Base-by-base conservation (phyloP, 2,888 invertebrate genomes). In the Stenolophus ochropezus region DNA sequence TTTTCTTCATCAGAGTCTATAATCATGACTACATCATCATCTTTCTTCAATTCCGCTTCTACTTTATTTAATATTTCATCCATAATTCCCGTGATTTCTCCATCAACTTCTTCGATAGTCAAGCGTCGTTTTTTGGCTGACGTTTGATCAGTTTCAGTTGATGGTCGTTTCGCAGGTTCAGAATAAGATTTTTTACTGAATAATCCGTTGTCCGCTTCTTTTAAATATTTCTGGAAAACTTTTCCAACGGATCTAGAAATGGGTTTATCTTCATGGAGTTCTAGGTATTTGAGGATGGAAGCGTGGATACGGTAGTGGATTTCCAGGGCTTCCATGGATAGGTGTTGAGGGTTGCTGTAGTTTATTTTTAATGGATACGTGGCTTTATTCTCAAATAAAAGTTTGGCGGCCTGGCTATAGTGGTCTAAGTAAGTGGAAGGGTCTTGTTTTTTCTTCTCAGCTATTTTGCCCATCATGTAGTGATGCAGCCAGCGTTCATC, bases 401-500 rank as follows among this genome's bases (percentile, higher is more conserved):
- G 92, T 86, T 94, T 93, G 14, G 94, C 93, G 2, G 97, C 96
- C 92, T 94, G 85, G 86, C 93, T 90, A 87, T 97, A 98, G 90
- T 96, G 94, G 84, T 94, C 92, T 61, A 98, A 90, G 89, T 94
- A 96, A 21, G 93, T 90, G 11, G 92, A 91, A 0, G 96, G 95
- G 81, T 94, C 92, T 83, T 94, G 93, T 84, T 94, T 94, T 82
- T 93, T 92, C 87, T 98, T 98, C 88, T 98, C 98, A 0, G 95
- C 93, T 76, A 98, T 95, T 92, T 98, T 98, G 0, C 97, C 98
- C n/a, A 98, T 90, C 95, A 98, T 97, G 87, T 98, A 98, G 88
- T 96, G 96, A 86, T 96, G 94, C 42, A 98, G 90, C 98, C 98
- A 98, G 81, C 95, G 92, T 87, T 98, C 98, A 87, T 97, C 97